These are phyloP conservation scores for Danio kyathit DNA, from an alignment of 2,797 vertebrate species.

Conservation along the genomic window DNA sequence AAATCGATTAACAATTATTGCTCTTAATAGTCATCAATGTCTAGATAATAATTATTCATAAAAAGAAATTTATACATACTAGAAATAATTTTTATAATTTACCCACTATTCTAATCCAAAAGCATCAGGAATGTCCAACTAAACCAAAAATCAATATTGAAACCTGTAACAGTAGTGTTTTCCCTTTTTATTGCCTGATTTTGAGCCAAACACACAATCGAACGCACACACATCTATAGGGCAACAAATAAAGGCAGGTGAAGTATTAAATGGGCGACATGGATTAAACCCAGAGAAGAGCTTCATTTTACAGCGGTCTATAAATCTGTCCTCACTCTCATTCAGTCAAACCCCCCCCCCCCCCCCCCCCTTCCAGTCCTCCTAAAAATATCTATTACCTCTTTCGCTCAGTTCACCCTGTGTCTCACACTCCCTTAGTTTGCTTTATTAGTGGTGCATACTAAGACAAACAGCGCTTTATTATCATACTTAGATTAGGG, in stretches of 20 bases:
- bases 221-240: not conserved
- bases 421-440: slow-evolving; percentile 8
- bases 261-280: slow-evolving; percentile 42
- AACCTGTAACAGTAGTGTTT: too few relatives aligned
- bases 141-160: too few relatives aligned
- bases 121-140: too few relatives aligned
- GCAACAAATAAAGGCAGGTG: slow-evolving; percentile 57
- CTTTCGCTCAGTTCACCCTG: slow-evolving; percentile 1
- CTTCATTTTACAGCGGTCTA: slow-evolving; percentile 46
- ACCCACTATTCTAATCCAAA: too few relatives aligned
- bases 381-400: slow-evolving; percentile 30
- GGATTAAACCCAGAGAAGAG: slow-evolving; percentile 37
- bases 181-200: too few relatives aligned
- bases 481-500: slow-evolving; percentile 23
- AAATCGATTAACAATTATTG: too few relatives aligned
- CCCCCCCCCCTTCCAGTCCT: not conserved
- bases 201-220: too few relatives aligned
- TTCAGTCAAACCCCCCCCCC: not conserved
- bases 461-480: slow-evolving; percentile 17
- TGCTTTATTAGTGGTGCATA: slow-evolving; percentile 16
- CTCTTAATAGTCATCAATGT: too few relatives aligned
- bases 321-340: slow-evolving; percentile 58
- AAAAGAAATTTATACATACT: too few relatives aligned
- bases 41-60: too few relatives aligned
- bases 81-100: too few relatives aligned